These are phyloP conservation scores for Cacatua alba DNA, from an alignment of 2,113 vertebrate species.

Conservation along the genomic window DNA sequence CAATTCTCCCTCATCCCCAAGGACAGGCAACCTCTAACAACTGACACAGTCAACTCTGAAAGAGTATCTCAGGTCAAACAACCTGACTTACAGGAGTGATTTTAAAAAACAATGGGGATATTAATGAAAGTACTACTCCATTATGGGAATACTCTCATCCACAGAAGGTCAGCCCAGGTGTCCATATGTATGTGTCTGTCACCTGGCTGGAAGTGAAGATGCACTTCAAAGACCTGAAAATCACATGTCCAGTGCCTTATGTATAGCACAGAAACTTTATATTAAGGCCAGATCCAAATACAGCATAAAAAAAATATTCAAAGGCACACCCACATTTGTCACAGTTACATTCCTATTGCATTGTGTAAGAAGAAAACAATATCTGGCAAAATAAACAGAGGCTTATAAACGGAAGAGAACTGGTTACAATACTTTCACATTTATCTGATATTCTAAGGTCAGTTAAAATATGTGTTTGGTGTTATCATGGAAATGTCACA, in stretches of 20 bases:
- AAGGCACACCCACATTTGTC: conserved; percentile 12
- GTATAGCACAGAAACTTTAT: background rate
- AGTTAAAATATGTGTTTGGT: background rate
- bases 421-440: background rate
- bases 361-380: conserved; percentile 41
- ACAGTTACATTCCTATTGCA: conserved; percentile 36
- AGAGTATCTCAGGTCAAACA: background rate
- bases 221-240: background rate
- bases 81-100: background rate
- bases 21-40: background rate
- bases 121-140: background rate
- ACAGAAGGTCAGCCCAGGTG: background rate
- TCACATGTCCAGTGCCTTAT: accelerated
- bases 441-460: background rate
- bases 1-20: background rate
- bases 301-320: background rate
- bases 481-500: background rate
- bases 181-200: background rate
- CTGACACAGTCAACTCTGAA: background rate
- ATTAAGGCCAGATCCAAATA: background rate
- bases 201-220: background rate
- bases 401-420: background rate
- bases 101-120: background rate
- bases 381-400: conserved; percentile 36
- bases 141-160: background rate